These are phyloP conservation scores for Allolobophora icterica DNA, from an alignment of 2,888 invertebrate species.

Conservation along the genomic window DNA sequence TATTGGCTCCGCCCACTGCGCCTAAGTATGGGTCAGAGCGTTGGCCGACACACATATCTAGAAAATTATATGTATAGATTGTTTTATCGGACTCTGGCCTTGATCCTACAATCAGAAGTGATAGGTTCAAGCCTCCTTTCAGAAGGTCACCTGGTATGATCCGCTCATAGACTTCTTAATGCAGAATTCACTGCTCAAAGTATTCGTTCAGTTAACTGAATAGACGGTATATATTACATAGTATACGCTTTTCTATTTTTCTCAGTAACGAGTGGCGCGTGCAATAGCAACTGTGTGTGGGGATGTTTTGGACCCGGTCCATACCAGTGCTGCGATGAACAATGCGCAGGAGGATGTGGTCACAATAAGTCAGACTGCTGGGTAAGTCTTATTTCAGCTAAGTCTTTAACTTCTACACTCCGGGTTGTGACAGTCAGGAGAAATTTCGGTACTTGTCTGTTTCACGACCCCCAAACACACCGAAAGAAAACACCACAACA, in stretches of 20 bases:
- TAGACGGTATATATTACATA: neutral
- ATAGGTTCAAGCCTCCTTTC: too few relatives aligned
- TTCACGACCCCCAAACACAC: too few relatives aligned
- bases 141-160: too few relatives aligned
- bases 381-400: conserved; percentile 63
- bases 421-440: neutral
- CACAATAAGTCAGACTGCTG: conserved; percentile 92
- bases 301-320: conserved; percentile 91
- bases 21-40: too few relatives aligned
- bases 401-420: neutral
- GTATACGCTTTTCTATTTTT: conserved; percentile 38
- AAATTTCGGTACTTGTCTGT: neutral
- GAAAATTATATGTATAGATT: too few relatives aligned
- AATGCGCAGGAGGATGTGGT: conserved; percentile 96
- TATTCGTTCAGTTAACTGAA: neutral
- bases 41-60: too few relatives aligned
- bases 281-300: conserved; percentile 91
- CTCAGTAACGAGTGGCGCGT: conserved; percentile 81
- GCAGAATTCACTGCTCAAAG: neutral
- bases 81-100: too few relatives aligned
- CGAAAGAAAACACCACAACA: too few relatives aligned
- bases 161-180: too few relatives aligned
- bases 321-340: conserved; percentile 85
- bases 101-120: too few relatives aligned
- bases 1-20: too few relatives aligned